These are phyloP conservation scores for Lerema accius DNA, from an alignment of 1,140 invertebrate genomes.

Conservation along the genomic window DNA sequence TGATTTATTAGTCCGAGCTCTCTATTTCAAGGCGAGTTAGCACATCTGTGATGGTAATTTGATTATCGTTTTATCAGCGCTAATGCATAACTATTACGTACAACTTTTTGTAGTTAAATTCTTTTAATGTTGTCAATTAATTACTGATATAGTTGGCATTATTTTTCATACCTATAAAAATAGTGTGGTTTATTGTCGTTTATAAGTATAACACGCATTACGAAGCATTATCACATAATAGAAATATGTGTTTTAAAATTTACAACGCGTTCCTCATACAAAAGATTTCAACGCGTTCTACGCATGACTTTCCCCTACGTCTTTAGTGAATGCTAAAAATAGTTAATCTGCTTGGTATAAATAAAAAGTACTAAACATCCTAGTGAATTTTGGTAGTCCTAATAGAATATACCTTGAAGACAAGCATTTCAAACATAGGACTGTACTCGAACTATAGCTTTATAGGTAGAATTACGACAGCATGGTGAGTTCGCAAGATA, in stretches of 20 bases:
- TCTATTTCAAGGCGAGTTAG: constrained; percentile 19
- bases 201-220: too few relatives aligned
- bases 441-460: background rate
- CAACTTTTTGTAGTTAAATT: too few relatives aligned
- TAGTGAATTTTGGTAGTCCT: too few relatives aligned
- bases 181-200: too few relatives aligned
- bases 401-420: too few relatives aligned
- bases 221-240: too few relatives aligned
- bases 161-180: too few relatives aligned
- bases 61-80: background rate
- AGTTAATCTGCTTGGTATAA: background rate
- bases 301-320: background rate
- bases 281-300: constrained; percentile 39
- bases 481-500: constrained; percentile 28
- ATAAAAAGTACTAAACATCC: too few relatives aligned
- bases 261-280: constrained; percentile 10
- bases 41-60: constrained; percentile 12
- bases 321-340: background rate
- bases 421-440: too few relatives aligned
- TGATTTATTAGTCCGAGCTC: constrained; percentile 42
- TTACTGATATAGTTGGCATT: too few relatives aligned
- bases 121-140: too few relatives aligned
- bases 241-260: too few relatives aligned
- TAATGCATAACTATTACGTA: background rate
- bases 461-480: constrained; percentile 28